phyloP scores from a whole-genome alignment of 2,113 vertebrate species.

The Acrocephalus kingi region DNA sequence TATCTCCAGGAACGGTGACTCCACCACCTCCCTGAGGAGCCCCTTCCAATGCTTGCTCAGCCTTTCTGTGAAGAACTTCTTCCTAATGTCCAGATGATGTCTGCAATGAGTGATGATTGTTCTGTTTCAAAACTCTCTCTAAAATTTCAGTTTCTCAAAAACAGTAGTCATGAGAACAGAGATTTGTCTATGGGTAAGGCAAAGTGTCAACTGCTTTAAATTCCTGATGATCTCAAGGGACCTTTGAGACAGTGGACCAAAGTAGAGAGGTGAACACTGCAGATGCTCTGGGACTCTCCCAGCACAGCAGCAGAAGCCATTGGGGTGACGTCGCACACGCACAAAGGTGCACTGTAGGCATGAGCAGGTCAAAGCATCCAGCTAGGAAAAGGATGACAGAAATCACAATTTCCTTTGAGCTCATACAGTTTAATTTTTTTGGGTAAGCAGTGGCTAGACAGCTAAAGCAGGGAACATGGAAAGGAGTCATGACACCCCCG shows the following conservation, averaged over 20 bases:
- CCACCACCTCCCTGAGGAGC: background rate
- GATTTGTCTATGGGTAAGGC: background rate
- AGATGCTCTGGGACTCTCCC: background rate
- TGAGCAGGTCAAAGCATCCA: background rate
- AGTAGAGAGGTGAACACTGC: background rate
- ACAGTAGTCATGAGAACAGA: background rate
- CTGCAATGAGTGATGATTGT: background rate
- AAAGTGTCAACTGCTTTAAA: background rate
- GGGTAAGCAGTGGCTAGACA: background rate
- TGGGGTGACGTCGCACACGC: fast-evolving
- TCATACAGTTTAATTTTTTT: background rate
- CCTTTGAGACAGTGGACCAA: background rate
- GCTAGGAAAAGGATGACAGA: background rate
- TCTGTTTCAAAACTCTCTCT: background rate
- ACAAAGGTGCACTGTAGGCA: background rate
- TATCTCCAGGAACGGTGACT: fast-evolving
- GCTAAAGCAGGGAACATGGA: background rate
- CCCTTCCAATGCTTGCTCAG: background rate
- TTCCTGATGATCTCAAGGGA: background rate
- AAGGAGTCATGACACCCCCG: background rate
- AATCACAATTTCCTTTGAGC: background rate
- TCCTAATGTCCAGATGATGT: background rate
- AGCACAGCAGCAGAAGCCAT: background rate
- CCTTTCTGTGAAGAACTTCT: background rate
- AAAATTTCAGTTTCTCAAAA: background rate